These are phyloP conservation scores for Psilopogon haemacephalus DNA, from an alignment of 2,113 vertebrate genomes.

Conservation along the genomic window DNA sequence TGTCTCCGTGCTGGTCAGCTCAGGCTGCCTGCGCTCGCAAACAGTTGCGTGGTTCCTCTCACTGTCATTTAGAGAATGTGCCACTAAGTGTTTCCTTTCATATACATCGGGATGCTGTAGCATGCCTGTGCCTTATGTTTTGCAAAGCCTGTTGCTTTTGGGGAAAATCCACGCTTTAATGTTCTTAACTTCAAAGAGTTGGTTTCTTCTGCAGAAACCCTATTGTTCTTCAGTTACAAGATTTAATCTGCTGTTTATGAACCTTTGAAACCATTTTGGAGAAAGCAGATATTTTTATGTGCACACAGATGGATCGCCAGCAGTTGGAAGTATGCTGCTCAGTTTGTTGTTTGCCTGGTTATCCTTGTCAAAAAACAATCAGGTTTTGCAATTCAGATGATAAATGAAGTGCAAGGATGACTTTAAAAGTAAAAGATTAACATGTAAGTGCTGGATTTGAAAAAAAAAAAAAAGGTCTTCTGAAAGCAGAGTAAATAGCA, in stretches of 20 bases:
- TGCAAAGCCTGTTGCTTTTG: constrained; percentile 48
- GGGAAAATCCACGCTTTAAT: constrained; percentile 48
- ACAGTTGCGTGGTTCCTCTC: neutral
- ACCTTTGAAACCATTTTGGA: constrained; percentile 32
- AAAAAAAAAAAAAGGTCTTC: neutral
- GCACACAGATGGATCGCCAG: constrained; percentile 30
- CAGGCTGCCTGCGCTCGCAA: neutral
- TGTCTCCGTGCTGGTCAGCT: neutral
- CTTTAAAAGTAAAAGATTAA: constrained; percentile 18
- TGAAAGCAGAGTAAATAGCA: neutral
- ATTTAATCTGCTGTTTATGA: constrained; percentile 62
- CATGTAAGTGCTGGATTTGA: neutral
- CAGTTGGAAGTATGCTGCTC: neutral
- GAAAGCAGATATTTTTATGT: constrained; percentile 49
- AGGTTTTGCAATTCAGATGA: neutral
- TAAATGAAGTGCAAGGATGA: constrained; percentile 1
- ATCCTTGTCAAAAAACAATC: constrained; percentile 25
- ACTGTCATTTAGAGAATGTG: neutral
- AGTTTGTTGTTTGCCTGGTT: constrained; percentile 31
- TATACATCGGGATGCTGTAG: neutral
- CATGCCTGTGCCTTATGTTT: constrained; percentile 2
- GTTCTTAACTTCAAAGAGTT: constrained; percentile 42
- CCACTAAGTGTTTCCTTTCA: neutral
- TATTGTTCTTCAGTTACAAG: constrained; percentile 47
- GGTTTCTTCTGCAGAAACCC: constrained; percentile 34